phyloP scores from a whole-genome alignment of 2,888 invertebrate genomes.

The Philhelius pedissequus region DNA sequence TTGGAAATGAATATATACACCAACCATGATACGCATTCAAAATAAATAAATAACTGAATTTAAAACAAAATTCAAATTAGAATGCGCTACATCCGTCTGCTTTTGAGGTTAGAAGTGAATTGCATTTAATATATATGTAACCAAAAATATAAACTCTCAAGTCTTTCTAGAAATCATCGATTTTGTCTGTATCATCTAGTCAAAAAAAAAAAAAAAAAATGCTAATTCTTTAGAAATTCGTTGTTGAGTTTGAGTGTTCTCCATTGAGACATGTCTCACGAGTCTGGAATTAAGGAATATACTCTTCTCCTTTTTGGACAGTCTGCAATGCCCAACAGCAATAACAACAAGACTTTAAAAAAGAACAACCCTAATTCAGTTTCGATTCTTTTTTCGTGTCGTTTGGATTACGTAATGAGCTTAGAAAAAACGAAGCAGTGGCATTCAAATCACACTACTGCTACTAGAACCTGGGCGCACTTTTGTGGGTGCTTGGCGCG shows the following conservation, averaged over 20 bases:
- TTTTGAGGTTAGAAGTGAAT: not conserved
- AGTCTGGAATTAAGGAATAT: slow-evolving; percentile 2
- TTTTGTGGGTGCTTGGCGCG: slow-evolving; percentile 5
- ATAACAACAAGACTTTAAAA: not conserved
- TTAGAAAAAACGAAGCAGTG: slow-evolving; percentile 1
- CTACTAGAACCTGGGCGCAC: slow-evolving; percentile 4
- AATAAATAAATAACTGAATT: not conserved
- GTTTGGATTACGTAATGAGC: slow-evolving; percentile 61
- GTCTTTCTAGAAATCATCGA: not conserved
- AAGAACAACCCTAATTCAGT: slow-evolving; percentile 47
- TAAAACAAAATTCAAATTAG: not conserved
- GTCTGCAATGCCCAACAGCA: not conserved
- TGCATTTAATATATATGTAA: not conserved
- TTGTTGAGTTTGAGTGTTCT: slow-evolving; percentile 25
- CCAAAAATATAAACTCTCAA: not conserved
- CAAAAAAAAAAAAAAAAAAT: not conserved
- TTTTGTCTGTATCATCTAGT: not conserved
- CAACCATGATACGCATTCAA: not conserved
- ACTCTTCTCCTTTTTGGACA: not conserved
- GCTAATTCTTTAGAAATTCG: slow-evolving; percentile 49
- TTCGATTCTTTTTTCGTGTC: slow-evolving; percentile 25
- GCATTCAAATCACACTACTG: not conserved
- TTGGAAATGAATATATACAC: not conserved
- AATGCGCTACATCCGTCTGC: not conserved
- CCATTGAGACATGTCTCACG: slow-evolving; percentile 20